Conservation (phyloP, 1,140 invertebrate species). For the Drosophila bocqueti region DNA sequence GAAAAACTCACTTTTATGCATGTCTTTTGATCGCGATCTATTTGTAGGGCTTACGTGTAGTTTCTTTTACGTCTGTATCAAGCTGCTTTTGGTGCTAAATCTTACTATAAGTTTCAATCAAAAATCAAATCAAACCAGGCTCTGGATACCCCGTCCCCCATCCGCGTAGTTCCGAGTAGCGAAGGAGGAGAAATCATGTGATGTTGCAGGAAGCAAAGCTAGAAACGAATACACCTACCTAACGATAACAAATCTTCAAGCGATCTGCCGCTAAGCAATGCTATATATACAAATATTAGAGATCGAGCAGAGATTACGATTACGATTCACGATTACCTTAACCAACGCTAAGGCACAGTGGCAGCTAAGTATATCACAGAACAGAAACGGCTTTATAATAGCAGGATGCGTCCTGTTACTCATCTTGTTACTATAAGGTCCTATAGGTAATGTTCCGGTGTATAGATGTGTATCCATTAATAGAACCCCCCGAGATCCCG, state of each 20-base stretch:
- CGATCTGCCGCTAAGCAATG: conserved; percentile 35
- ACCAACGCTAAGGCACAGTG: conserved; percentile 26
- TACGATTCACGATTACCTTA: conserved; percentile 2
- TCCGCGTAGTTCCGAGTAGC: conserved; percentile 24
- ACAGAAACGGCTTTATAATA: background rate
- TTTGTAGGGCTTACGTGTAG: conserved; percentile 76
- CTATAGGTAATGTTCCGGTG: conserved; percentile 32
- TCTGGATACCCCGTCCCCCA: conserved; percentile 43
- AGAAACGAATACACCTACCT: conserved; percentile 82
- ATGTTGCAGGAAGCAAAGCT: conserved; percentile 82
- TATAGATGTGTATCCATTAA: conserved; percentile 34
- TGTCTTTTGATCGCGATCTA: conserved; percentile 66
- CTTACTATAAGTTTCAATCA: conserved; percentile 59
- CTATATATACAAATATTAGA: conserved; percentile 46
- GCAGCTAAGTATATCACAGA: conserved; percentile 16
- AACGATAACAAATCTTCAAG: conserved; percentile 62
- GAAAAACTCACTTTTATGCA: conserved; percentile 50
- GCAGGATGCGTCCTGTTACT: background rate
- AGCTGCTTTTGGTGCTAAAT: conserved; percentile 79
- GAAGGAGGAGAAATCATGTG: conserved; percentile 62
- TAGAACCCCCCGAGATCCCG: conserved; percentile 18
- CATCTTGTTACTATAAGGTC: background rate
- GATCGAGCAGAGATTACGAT: conserved; percentile 25
- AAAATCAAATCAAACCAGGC: conserved; percentile 48
- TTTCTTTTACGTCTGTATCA: conserved; percentile 69